Percentiles rank a stretch among this genome's conserved stretches.
Evolutionary conservation across 2,113 vertebrate genomes (phyloP).

Genomic region (Panthera leo): DNA sequence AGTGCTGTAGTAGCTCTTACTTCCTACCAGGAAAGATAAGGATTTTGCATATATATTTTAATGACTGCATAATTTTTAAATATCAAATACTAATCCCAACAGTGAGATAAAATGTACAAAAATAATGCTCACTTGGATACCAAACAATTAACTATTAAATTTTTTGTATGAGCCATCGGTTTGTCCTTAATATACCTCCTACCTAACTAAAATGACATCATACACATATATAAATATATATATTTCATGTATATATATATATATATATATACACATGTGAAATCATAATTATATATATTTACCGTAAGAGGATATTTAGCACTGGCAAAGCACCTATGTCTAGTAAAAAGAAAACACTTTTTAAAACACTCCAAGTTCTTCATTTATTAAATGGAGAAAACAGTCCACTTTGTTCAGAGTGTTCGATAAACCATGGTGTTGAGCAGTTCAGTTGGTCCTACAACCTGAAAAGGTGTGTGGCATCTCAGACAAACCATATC

Average conservation of each 20-base stretch:
- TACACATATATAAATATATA: too few relatives aligned
- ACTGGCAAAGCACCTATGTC: neutral
- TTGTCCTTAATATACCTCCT: neutral
- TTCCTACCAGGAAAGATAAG: neutral
- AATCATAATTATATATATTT: neutral
- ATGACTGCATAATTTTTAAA: neutral
- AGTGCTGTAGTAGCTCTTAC: neutral
- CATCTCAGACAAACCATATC: neutral
- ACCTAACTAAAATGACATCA: neutral
- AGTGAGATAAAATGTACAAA: neutral
- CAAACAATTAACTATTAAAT: neutral
- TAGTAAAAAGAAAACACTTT: neutral
- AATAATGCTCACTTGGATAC: neutral
- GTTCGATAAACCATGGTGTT: neutral
- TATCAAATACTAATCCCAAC: neutral
- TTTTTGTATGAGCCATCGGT: neutral
- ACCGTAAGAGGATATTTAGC: neutral
- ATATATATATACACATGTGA: too few relatives aligned
- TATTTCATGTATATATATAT: too few relatives aligned
- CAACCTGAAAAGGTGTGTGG: neutral
- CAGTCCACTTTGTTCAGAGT: neutral
- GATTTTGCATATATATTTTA: constrained; percentile 1
- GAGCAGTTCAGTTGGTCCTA: neutral
- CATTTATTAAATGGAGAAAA: neutral
- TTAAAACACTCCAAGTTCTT: neutral